phyloP scores from a whole-genome alignment of 2,888 invertebrate species.

The Entomobrya proxima region DNA sequence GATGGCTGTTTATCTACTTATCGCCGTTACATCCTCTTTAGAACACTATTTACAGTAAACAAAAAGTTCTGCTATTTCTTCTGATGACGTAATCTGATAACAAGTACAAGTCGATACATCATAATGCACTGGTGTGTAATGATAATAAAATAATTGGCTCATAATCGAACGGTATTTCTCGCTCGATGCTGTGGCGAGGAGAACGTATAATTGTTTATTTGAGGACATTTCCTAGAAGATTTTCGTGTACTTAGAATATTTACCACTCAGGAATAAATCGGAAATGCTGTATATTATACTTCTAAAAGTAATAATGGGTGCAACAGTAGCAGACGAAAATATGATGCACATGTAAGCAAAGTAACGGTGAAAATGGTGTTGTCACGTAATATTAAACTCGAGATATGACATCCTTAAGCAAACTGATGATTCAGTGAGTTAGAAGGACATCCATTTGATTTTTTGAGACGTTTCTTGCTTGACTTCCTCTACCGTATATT shows the following conservation, averaged over 20 bases:
- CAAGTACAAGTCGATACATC: background rate
- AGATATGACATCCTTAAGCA: background rate
- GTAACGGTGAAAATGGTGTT: background rate
- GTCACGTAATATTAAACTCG: background rate
- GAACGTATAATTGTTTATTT: background rate
- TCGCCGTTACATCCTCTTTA: background rate
- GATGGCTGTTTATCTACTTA: too few species aligned
- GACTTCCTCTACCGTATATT: too few species aligned
- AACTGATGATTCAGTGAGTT: background rate
- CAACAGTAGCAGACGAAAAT: background rate
- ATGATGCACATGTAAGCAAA: background rate
- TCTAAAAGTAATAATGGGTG: background rate
- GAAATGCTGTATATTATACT: too few species aligned
- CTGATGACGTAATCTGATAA: background rate
- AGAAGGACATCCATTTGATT: too few species aligned
- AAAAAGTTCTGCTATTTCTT: background rate
- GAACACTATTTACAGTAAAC: background rate
- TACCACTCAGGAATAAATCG: too few species aligned
- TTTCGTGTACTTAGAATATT: too few species aligned
- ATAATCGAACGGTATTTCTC: conserved; percentile 17
- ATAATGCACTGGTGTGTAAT: background rate
- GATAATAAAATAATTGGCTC: background rate
- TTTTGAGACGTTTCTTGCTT: too few species aligned
- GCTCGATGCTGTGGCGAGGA: background rate
- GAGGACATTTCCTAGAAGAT: background rate